Conservation (phyloP, 2,113 vertebrate genomes). For the Arenaria interpres region DNA sequence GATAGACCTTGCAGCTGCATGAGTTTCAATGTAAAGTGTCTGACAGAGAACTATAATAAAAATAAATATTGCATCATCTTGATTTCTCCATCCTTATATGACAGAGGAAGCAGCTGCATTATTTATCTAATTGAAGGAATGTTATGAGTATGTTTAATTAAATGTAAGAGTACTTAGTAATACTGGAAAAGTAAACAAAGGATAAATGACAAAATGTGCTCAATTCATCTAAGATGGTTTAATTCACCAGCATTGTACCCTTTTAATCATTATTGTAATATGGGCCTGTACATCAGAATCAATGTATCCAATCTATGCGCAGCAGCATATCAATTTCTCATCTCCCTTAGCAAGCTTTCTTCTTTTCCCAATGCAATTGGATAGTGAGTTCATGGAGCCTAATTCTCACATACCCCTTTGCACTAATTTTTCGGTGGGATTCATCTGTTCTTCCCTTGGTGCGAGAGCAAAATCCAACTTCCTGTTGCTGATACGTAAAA, state of each 20-base stretch:
- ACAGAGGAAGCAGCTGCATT: slow-evolving; percentile 15
- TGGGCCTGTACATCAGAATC: slow-evolving; percentile 20
- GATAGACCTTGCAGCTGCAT: background rate
- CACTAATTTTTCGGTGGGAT: background rate
- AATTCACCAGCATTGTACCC: background rate
- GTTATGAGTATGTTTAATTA: slow-evolving; percentile 25
- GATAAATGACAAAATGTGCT: slow-evolving; percentile 43
- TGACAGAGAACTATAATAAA: slow-evolving; percentile 24
- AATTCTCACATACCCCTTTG: background rate
- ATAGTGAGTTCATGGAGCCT: background rate
- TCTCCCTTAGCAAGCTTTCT: background rate
- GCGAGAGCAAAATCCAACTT: background rate
- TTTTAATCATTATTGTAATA: background rate
- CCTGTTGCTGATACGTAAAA: background rate
- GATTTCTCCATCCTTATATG: background rate
- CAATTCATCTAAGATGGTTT: background rate
- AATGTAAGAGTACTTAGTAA: slow-evolving; percentile 7
- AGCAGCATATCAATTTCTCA: background rate
- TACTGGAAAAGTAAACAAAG: slow-evolving; percentile 32
- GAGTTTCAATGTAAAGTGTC: background rate
- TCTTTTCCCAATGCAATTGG: background rate
- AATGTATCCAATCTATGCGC: slow-evolving; percentile 30
- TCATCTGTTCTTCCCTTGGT: background rate
- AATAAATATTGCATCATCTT: slow-evolving; percentile 57
- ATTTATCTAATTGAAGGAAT: slow-evolving; percentile 54